Evolutionary conservation across 2,113 vertebrate species (phyloP).

Genomic region (Bubo blakistoni): DNA sequence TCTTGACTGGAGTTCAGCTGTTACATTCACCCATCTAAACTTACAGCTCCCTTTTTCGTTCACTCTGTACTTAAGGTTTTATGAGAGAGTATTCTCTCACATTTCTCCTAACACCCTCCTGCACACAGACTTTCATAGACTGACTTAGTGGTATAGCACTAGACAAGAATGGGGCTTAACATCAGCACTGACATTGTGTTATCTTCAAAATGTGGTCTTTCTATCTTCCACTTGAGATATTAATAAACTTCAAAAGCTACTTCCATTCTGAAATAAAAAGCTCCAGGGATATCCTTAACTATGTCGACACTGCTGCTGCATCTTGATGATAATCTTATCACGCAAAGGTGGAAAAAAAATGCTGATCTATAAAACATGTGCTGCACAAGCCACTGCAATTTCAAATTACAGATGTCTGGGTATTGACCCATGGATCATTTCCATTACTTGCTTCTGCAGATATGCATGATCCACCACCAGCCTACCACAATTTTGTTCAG

Average conservation of each 20-base stretch:
- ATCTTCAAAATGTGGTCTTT: slow-evolving; percentile 41
- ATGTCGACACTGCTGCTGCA: not conserved
- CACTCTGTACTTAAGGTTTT: not conserved
- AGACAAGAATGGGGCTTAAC: slow-evolving; percentile 39
- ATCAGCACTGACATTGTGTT: slow-evolving; percentile 24
- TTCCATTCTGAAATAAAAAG: slow-evolving; percentile 36
- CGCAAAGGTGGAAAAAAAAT: not conserved
- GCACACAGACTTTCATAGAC: not conserved
- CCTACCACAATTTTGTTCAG: slow-evolving; percentile 3
- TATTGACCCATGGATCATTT: slow-evolving; percentile 57
- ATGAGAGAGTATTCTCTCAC: not conserved
- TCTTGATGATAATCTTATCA: slow-evolving; percentile 59
- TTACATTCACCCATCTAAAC: not conserved
- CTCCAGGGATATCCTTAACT: slow-evolving; percentile 41
- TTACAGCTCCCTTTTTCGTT: not conserved
- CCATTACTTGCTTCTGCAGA: slow-evolving; percentile 39
- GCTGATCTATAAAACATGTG: slow-evolving; percentile 28
- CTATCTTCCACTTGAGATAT: slow-evolving; percentile 48
- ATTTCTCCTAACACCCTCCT: slow-evolving; percentile 11
- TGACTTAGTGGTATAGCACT: not conserved
- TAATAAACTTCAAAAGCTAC: slow-evolving; percentile 48
- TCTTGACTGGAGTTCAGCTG: not conserved
- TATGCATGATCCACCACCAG: slow-evolving; percentile 16
- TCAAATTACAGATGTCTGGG: slow-evolving; percentile 4
- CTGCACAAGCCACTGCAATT: not conserved